A percentile compares a stretch with the other conserved stretches of the same genome.
These are phyloP conservation scores for Odocoileus hemionus DNA, from an alignment of 2,113 vertebrate genomes.

Conservation along the genomic window DNA sequence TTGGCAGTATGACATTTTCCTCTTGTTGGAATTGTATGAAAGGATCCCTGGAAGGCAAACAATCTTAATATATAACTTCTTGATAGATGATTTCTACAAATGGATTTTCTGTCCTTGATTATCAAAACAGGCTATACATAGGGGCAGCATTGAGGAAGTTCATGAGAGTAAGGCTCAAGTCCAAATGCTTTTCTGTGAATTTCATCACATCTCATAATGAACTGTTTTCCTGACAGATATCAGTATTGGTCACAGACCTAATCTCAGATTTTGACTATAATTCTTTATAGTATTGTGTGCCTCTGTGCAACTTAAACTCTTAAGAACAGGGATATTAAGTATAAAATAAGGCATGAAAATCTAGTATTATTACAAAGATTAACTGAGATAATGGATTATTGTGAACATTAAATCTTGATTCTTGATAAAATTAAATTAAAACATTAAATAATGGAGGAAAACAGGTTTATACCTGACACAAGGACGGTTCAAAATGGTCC, in stretches of 20 bases:
- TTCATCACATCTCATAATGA: not conserved
- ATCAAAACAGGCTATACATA: not conserved
- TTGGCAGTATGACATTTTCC: slow-evolving; percentile 47
- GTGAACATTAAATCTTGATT: not conserved
- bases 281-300: not conserved
- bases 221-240: not conserved
- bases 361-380: not conserved
- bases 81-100: slow-evolving; percentile 56
- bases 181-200: not conserved
- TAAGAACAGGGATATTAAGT: not conserved
- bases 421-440: not conserved
- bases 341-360: not conserved
- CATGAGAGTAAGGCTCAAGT: not conserved
- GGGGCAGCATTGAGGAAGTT: not conserved
- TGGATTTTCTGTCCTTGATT: slow-evolving; percentile 51
- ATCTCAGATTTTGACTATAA: not conserved
- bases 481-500: not conserved
- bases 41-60: slow-evolving; percentile 41
- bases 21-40: slow-evolving; percentile 47
- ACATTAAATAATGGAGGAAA: not conserved
- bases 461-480: not conserved
- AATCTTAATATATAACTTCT: slow-evolving; percentile 34
- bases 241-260: not conserved
- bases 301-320: not conserved
- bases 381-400: not conserved